These are phyloP conservation scores for Trialeurodes vaporariorum DNA, from an alignment of 1,140 invertebrate species.

Conservation along the genomic window DNA sequence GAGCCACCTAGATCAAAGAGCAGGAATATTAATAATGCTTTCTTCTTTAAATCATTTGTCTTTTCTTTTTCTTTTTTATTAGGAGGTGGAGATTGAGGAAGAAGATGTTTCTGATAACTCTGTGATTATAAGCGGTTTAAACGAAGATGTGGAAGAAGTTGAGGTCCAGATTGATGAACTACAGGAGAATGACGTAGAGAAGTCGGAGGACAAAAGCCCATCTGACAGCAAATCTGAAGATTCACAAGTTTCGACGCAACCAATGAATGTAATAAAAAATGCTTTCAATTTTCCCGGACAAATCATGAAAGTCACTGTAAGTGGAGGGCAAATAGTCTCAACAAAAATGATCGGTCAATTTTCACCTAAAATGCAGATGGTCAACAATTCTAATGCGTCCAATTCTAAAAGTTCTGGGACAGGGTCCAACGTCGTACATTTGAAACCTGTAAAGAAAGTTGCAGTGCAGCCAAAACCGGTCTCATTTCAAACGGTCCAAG, in stretches of 20 bases:
- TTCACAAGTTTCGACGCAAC: neutral
- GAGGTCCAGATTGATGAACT: neutral
- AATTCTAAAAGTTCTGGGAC: neutral
- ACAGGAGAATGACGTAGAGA: neutral
- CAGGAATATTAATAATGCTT: too few species aligned
- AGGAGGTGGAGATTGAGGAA: too few species aligned
- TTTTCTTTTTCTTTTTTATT: too few species aligned
- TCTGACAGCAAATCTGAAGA: too few species aligned
- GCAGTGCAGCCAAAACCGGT: neutral
- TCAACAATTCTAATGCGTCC: neutral
- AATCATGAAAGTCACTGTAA: neutral
- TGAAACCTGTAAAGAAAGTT: neutral
- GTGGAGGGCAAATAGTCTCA: neutral
- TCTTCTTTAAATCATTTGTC: too few species aligned
- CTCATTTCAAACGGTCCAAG: neutral
- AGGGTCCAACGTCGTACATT: neutral
- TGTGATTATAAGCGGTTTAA: conserved; percentile 1
- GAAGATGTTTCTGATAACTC: too few species aligned
- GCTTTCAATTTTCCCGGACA: neutral
- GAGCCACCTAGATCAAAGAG: too few species aligned
- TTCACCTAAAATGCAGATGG: neutral
- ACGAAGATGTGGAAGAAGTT: conserved; percentile 17
- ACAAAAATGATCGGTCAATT: neutral
- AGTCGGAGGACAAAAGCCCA: neutral
- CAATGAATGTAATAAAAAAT: neutral